Percentiles rank a stretch among this genome's conserved stretches.
phyloP scores from a whole-genome alignment of 2,797 vertebrate genomes.

The Periophthalmus magnuspinnatus region DNA sequence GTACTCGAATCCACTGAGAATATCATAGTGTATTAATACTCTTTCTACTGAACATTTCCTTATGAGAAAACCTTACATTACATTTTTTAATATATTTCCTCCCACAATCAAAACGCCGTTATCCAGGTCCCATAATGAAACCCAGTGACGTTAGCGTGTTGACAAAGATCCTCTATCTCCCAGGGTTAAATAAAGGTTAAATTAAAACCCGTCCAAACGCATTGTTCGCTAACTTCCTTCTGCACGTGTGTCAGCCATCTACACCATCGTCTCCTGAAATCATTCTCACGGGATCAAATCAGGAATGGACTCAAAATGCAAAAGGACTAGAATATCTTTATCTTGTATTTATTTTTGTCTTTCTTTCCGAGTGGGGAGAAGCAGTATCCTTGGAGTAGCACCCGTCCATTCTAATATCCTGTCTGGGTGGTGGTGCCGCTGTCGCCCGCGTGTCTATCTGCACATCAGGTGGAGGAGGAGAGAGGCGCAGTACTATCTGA shows the following conservation, averaged over 20 bases:
- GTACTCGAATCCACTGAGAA: background rate
- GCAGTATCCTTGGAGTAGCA: conserved; percentile 67
- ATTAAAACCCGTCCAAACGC: conserved; percentile 53
- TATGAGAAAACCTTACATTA: background rate
- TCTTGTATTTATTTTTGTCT: conserved; percentile 39
- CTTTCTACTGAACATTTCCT: background rate
- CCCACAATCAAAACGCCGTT: conserved; percentile 31
- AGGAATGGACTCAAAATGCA: conserved; percentile 56
- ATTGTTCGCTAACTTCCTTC: conserved; percentile 27
- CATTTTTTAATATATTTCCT: conserved; percentile 20
- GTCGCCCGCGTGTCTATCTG: conserved; percentile 67
- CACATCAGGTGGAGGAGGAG: conserved; percentile 64
- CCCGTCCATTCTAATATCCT: conserved; percentile 79
- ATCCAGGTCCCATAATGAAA: conserved; percentile 12
- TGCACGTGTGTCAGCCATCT: conserved; percentile 36
- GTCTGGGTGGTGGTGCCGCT: conserved; percentile 56
- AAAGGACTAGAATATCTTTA: conserved; percentile 57
- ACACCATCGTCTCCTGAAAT: conserved; percentile 50
- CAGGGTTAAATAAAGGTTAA: conserved; percentile 54
- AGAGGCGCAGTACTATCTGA: conserved; percentile 56
- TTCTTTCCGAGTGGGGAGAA: conserved; percentile 61
- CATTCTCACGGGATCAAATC: conserved; percentile 66
- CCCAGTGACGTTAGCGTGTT: conserved; percentile 35
- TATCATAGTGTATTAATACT: background rate
- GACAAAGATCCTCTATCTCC: conserved; percentile 36